These are phyloP conservation scores for Archocentrus centrarchus DNA, from an alignment of 2,113 vertebrate species.

Conservation along the genomic window DNA sequence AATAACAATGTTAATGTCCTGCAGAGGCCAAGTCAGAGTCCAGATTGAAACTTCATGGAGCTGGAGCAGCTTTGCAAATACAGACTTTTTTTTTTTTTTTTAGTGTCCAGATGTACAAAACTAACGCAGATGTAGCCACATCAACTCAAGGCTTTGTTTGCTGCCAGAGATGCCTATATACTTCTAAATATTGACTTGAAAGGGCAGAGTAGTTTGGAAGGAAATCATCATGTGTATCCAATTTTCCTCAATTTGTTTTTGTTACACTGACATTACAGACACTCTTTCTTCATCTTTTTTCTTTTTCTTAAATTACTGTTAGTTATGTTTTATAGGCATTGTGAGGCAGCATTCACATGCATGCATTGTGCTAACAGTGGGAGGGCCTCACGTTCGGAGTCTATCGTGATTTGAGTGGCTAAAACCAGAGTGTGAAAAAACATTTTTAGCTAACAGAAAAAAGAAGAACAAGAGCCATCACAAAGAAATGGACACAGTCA, in stretches of 20 bases:
- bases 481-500: no score
- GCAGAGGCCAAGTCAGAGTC: background rate
- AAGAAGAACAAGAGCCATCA: no score
- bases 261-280: background rate
- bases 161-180: background rate
- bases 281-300: background rate
- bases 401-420: background rate
- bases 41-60: background rate
- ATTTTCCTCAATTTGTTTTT: slow-evolving; percentile 11
- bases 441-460: background rate
- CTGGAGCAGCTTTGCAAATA: slow-evolving; percentile 13
- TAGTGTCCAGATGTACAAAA: slow-evolving; percentile 13
- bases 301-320: background rate
- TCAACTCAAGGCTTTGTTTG: slow-evolving; percentile 1
- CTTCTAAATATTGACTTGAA: slow-evolving; percentile 6
- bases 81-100: background rate
- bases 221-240: background rate
- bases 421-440: background rate
- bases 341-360: background rate
- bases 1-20: slow-evolving; percentile 11
- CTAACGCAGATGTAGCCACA: background rate
- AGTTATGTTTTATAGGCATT: background rate
- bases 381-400: background rate
- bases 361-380: background rate
- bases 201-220: background rate